Base-by-base conservation (phyloP, 1,140 invertebrate genomes). In the Euglossa dilemma region DNA sequence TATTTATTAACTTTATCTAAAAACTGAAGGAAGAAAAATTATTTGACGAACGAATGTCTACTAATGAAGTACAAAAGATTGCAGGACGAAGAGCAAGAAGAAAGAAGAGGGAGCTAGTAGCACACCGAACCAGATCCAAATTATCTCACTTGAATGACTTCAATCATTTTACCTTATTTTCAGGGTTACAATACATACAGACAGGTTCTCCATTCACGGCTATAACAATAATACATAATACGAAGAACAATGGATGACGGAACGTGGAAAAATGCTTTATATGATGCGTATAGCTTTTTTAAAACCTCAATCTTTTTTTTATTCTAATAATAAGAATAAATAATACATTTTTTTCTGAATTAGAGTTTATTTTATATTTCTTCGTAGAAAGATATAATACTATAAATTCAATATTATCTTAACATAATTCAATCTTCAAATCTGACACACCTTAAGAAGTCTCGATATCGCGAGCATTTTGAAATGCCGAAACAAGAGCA, bases 401-500 rank as follows among this genome's bases (percentile, higher is more conserved):
- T 57, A 43, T 16, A n/a, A 56, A 45, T 57, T 73, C 25, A 1
- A 36, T 14, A n/a, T 80, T 80, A 80, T 69, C 57, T 80, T 18
- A 7, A 20, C 36, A n/a, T 18, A 25, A 57, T n/a, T 57, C 14
- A 5, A 71, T 20, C 18, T 14, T 14, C 14, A 18, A 66, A 52
- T 20, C 7, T 59, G 5, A 16, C 14, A 56, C 20, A 28, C 9
- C 4, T 23, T 67, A 79, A 14, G 75, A 66, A 50, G 83, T 75
- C 84, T 93, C 72, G 36, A 96, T 94, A 88, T 96, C 95, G 72
- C 97, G 95, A 50, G 95, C 96, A 66, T 95, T 93, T 82, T 97
- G 97, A 93, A 98, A 98, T 4, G 97, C 96, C 64, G 97, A 95
- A 50, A 99, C 95, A 25, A 98, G 94, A 23, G 97, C 95, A 86